phyloP scores from a whole-genome alignment of 2,113 vertebrate genomes.

The Paraplagusia blochii region DNA sequence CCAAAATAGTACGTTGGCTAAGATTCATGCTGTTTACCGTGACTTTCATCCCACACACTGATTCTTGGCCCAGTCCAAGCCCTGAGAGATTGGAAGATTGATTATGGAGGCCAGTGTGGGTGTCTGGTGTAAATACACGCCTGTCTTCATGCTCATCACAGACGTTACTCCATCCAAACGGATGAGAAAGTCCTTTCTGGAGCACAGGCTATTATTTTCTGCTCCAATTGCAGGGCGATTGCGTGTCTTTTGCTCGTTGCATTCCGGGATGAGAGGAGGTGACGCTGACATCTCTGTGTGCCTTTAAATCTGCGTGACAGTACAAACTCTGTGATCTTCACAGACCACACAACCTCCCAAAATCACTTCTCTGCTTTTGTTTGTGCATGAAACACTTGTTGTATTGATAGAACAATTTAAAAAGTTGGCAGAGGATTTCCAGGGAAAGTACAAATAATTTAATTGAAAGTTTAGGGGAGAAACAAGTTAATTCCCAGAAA shows the following conservation, averaged over 20 bases:
- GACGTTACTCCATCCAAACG: constrained; percentile 49
- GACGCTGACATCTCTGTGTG: constrained; percentile 38
- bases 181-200: constrained; percentile 42
- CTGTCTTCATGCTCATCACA: constrained; percentile 44
- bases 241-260: constrained; percentile 31
- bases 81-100: constrained; percentile 61
- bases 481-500: no score
- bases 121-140: constrained; percentile 64
- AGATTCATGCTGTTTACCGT: constrained; percentile 51
- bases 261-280: constrained; percentile 44
- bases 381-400: not conserved
- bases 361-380: not conserved
- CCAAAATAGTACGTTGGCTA: constrained; percentile 55
- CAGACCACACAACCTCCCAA: constrained; percentile 12
- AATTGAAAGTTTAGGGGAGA: no score
- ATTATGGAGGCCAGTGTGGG: constrained; percentile 57
- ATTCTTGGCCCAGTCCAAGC: constrained; percentile 55
- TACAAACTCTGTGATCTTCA: constrained; percentile 15
- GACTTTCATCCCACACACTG: constrained; percentile 58
- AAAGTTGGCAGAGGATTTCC: no score
- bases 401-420: not conserved
- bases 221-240: constrained; percentile 41
- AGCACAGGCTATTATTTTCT: constrained; percentile 59
- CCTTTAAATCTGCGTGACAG: constrained; percentile 24
- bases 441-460: no score